Base-by-base conservation (phyloP, 2,888 invertebrate species). In the Molorchus minor region DNA sequence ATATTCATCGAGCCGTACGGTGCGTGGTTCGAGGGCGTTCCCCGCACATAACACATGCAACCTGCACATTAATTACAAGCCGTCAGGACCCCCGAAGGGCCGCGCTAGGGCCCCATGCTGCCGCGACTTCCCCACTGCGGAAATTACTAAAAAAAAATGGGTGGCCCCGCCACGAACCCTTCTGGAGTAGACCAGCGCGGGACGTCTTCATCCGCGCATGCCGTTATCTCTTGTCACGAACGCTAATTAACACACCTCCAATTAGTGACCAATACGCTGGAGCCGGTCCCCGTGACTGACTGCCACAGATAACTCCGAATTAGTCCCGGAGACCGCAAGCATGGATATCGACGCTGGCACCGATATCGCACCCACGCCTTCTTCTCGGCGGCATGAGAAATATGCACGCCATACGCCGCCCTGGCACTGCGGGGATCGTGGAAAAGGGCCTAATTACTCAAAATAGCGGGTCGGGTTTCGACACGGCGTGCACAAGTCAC, bases 51-150 rank as follows among this genome's bases (percentile, higher is more conserved):
- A 68, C 73, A 71, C 77, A 77, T 77, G 77, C 77, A 77, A 77
- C 77, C 77, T 77, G 76, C 71, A 75, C 77, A 77, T 77, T 77
- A 76, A 77, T 77, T 76, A 77, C 71, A 67, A 65, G 64, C 73
- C 71, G 74, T 73, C 74, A 73, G 69, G 71, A 71, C 72, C 75
- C 72, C 71, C 71, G 70, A 69, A 70, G 70, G 71, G 70, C 70
- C 67, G 71, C 65, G 70, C 69, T 66, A 62, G 68, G 64, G 64
- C 65, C 70, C 69, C 70, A n/a, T 67, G 67, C 62, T 61, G 68
- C 59, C 55, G 62, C 61, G 64, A 67, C 72, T 74, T 73, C 73
- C 74, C 73, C 71, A 62, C 64, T 67, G 64, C 71, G 74, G 71
- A 75, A 75, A 75, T 74, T 72, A 72, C 74, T 72, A 67, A 52